Evolutionary conservation across 2,888 invertebrate genomes (phyloP).

Genomic region (Drosophila nr. medialis): DNA sequence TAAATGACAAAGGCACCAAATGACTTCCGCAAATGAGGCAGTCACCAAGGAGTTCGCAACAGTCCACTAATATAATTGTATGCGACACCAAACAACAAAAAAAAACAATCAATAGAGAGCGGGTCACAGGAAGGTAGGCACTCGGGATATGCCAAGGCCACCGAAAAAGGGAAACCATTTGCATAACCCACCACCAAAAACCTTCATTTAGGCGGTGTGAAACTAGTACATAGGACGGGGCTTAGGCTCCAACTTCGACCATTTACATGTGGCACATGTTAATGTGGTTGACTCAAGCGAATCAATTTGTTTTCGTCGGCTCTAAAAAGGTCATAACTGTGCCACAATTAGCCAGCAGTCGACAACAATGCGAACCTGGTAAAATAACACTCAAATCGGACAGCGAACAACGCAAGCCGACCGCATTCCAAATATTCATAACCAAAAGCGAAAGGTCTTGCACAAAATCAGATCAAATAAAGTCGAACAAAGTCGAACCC

Average conservation of each 20-base stretch:
- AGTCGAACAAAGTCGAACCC: slow-evolving; percentile 14
- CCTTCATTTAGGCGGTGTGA: slow-evolving; percentile 1
- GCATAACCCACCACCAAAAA: slow-evolving; percentile 37
- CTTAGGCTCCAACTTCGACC: slow-evolving; percentile 1
- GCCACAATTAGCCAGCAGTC: slow-evolving; percentile 46
- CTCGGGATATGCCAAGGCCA: slow-evolving; percentile 21
- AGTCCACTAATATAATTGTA: slow-evolving; percentile 19
- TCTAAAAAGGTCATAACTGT: slow-evolving; percentile 45
- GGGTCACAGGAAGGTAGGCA: background rate
- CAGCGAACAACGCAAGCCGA: background rate
- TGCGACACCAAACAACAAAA: background rate
- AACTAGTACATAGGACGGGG: slow-evolving; percentile 5
- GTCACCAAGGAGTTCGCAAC: slow-evolving; percentile 14
- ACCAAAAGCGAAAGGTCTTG: slow-evolving; percentile 48
- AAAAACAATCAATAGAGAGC: slow-evolving; percentile 35
- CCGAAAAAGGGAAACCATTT: slow-evolving; percentile 12
- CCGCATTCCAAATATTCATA: slow-evolving; percentile 11
- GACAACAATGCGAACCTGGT: slow-evolving; percentile 18
- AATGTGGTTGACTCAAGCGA: slow-evolving; percentile 6
- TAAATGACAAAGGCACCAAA: slow-evolving; percentile 35
- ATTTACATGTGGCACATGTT: slow-evolving; percentile 11
- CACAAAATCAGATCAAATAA: slow-evolving; percentile 2
- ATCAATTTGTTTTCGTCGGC: slow-evolving; percentile 21
- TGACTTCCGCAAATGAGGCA: slow-evolving; percentile 42
- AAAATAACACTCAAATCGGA: slow-evolving; percentile 39